Evolutionary conservation across 2,888 invertebrate genomes (phyloP).

Genomic region (Coelopa pilipes): DNA sequence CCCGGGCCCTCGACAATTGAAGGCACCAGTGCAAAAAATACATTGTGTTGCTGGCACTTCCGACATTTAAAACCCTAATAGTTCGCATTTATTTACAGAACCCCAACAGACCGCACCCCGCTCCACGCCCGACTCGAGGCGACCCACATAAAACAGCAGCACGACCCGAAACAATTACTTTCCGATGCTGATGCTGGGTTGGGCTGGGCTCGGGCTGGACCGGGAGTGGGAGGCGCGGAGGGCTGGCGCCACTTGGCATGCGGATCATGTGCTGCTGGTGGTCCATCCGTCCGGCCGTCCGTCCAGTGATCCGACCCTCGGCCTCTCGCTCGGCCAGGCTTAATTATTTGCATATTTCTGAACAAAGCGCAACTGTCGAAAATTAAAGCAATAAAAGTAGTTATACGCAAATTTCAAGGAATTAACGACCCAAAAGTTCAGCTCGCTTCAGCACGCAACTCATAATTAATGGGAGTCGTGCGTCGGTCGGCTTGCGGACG

Average conservation of each 20-base stretch:
- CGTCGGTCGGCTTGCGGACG: neutral
- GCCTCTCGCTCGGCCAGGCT: neutral
- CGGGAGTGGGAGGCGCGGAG: too few relatives aligned
- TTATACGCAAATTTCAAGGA: constrained; percentile 23
- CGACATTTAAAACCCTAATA: neutral
- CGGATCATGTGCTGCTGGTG: neutral
- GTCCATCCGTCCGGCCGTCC: too few relatives aligned
- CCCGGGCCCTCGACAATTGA: too few relatives aligned
- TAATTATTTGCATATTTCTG: constrained; percentile 17
- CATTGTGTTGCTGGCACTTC: neutral
- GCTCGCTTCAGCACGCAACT: constrained; percentile 17
- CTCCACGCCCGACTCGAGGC: neutral
- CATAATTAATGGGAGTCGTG: constrained; percentile 9
- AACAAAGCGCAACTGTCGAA: constrained; percentile 2
- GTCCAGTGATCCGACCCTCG: too few relatives aligned
- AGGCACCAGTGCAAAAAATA: neutral
- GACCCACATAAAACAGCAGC: neutral
- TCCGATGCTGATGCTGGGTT: neutral
- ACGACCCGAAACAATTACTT: constrained; percentile 26
- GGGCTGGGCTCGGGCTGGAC: neutral
- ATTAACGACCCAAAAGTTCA: constrained; percentile 25
- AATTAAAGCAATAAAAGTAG: constrained; percentile 11
- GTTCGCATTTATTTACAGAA: neutral
- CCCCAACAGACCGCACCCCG: too few relatives aligned
- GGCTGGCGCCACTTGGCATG: neutral